A percentile compares a stretch with the other conserved stretches of the same genome.
Conservation (phyloP, 2,888 invertebrate species). For the Tetranychus piercei region DNA sequence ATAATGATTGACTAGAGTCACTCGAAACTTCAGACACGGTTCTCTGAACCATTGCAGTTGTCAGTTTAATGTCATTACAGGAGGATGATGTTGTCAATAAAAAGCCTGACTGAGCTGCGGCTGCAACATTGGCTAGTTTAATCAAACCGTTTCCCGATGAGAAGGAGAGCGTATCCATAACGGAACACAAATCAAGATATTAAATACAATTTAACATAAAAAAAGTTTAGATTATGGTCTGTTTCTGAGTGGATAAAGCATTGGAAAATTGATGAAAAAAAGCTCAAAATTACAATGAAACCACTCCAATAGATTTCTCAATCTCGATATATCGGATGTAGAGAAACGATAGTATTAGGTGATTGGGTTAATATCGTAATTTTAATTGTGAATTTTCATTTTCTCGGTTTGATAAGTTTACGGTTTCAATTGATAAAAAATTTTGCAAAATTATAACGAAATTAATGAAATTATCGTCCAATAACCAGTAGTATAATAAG, state of each 20-base stretch:
- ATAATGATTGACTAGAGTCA: constrained; percentile 6
- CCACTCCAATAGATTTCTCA: no score
- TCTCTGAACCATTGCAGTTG: not conserved
- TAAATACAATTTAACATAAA: not conserved
- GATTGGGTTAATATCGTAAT: no score
- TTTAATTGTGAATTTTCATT: no score
- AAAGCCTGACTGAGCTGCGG: not conserved
- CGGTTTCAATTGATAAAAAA: no score
- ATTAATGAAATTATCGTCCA: no score
- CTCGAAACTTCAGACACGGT: not conserved
- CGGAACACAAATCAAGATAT: not conserved
- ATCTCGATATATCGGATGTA: no score
- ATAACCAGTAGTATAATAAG: no score
- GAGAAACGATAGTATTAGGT: no score
- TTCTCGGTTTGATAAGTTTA: no score
- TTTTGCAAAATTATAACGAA: no score
- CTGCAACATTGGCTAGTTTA: not conserved
- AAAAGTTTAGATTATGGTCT: not conserved
- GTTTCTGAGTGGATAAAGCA: not conserved
- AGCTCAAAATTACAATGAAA: not conserved
- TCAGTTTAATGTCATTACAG: not conserved
- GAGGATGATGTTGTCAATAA: not conserved
- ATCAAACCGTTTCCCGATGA: not conserved
- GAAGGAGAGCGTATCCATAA: not conserved
- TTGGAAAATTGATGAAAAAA: not conserved